Percentiles rank a stretch among this genome's conserved stretches.
These are phyloP conservation scores for Labeo catla DNA, from an alignment of 2,113 vertebrate species.

Conservation along the genomic window DNA sequence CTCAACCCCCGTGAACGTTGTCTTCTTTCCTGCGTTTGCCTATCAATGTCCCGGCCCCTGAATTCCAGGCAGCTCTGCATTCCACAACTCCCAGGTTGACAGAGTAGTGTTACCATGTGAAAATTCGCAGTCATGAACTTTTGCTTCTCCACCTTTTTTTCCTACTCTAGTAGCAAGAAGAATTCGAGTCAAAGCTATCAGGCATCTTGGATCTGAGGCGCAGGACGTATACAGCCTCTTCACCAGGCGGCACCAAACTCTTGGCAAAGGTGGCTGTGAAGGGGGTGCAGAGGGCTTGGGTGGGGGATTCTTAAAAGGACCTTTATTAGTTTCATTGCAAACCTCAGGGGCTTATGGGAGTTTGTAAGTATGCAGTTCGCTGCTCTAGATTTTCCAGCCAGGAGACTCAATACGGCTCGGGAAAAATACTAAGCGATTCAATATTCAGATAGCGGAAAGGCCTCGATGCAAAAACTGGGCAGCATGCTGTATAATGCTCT, in stretches of 20 bases:
- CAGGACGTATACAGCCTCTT: slow-evolving; percentile 34
- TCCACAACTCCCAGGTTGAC: slow-evolving; percentile 65
- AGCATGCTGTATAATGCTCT: not conserved
- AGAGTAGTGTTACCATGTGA: slow-evolving; percentile 70
- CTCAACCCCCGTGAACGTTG: slow-evolving; percentile 4
- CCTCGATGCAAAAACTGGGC: not conserved
- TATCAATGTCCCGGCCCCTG: slow-evolving; percentile 30
- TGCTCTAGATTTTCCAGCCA: slow-evolving; percentile 69
- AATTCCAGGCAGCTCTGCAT: slow-evolving; percentile 57
- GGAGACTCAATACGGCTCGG: slow-evolving; percentile 35
- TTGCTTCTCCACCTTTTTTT: not conserved
- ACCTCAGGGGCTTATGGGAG: slow-evolving; percentile 66
- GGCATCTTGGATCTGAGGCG: not conserved
- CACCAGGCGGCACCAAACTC: slow-evolving; percentile 53
- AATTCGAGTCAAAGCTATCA: not conserved
- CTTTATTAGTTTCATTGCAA: slow-evolving; percentile 74
- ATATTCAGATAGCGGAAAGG: slow-evolving; percentile 23
- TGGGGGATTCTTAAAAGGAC: slow-evolving; percentile 69
- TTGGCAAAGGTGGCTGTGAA: slow-evolving; percentile 45
- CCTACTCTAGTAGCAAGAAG: not conserved
- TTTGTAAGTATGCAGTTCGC: slow-evolving; percentile 70
- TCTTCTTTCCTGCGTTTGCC: not conserved
- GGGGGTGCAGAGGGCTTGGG: slow-evolving; percentile 44
- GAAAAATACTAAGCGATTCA: slow-evolving; percentile 14
- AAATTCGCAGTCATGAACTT: slow-evolving; percentile 64